A percentile compares a stretch with the other conserved stretches of the same genome.
These are phyloP conservation scores for Oryctolagus cuniculus DNA, from an alignment of 2,113 vertebrate species.

Conservation along the genomic window mOryCun1.1 NC_091451.1:26489001-26489500, in stretches of 20 bases:
- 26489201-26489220: neutral
- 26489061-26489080: neutral
- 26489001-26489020: neutral
- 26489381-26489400: neutral
- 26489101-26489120: neutral
- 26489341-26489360: neutral
- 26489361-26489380: neutral
- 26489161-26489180: constrained; percentile 3
- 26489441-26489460: neutral
- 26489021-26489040: neutral
- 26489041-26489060: neutral
- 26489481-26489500: neutral
- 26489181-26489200: constrained; percentile 20
- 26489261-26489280: neutral
- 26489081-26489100: neutral
- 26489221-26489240: neutral
- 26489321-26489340: neutral
- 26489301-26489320: neutral
- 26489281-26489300: constrained; percentile 20
- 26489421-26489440: neutral
- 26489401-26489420: neutral
- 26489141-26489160: constrained; percentile 38
- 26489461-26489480: neutral
- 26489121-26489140: neutral
- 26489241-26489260: neutral